phyloP scores from a whole-genome alignment of 2,113 vertebrate species.

The Atherinomorus stipes region DNA sequence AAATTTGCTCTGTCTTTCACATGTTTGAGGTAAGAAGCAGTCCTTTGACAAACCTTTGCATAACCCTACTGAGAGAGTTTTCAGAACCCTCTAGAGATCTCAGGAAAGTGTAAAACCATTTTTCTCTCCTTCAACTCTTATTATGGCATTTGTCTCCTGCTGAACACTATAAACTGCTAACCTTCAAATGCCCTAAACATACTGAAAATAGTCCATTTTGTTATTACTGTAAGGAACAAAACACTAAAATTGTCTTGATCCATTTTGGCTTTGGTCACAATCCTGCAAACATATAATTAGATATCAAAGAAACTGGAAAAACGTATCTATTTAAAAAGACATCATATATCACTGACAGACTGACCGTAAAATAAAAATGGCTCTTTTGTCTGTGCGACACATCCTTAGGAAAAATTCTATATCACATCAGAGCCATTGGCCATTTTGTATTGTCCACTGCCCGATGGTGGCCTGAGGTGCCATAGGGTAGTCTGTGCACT shows the following conservation, averaged over 20 bases:
- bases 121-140: constrained; percentile 20
- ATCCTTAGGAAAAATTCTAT: constrained; percentile 57
- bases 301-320: constrained; percentile 53
- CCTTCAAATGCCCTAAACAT: constrained; percentile 40
- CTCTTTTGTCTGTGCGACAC: constrained; percentile 44
- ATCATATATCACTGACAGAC: constrained; percentile 62
- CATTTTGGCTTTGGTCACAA: constrained; percentile 44
- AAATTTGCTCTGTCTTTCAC: no score
- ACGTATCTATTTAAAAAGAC: constrained; percentile 52
- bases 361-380: constrained; percentile 55
- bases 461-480: constrained; percentile 69
- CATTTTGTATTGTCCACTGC: constrained; percentile 64
- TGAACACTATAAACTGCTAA: constrained; percentile 25
- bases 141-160: constrained; percentile 17
- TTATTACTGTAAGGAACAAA: constrained; percentile 1
- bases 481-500: constrained; percentile 61
- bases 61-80: constrained; percentile 58
- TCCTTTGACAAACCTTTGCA: constrained; percentile 52
- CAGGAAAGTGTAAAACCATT: constrained; percentile 40
- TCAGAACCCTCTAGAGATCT: constrained; percentile 46
- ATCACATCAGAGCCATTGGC: constrained; percentile 62
- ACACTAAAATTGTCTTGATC: constrained; percentile 28
- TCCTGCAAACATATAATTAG: constrained; percentile 48
- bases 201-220: constrained; percentile 6
- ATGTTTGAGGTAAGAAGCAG: constrained; percentile 36